Percentiles rank a stretch among this genome's conserved stretches.
Conservation (phyloP, 2,888 invertebrate genomes). For the Mallateleia sp. region DNA sequence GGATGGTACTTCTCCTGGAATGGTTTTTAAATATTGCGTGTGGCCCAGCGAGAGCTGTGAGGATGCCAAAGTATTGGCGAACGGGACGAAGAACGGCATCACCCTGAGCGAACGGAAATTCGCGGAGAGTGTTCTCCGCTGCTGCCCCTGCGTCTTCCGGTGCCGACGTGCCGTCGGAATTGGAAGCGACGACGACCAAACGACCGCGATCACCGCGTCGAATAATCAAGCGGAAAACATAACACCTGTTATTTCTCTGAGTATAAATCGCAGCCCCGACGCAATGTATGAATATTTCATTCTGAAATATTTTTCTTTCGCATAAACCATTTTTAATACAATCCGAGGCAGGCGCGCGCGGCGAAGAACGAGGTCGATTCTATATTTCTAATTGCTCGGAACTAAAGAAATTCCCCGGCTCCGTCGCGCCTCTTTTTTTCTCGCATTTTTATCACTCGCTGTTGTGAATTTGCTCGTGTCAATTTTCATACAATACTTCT, state of each 20-base stretch:
- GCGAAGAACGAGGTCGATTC: slow-evolving; percentile 68
- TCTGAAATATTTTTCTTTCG: slow-evolving; percentile 70
- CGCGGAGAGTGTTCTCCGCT: slow-evolving; percentile 84
- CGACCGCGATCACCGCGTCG: slow-evolving; percentile 75
- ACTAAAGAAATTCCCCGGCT: slow-evolving; percentile 53
- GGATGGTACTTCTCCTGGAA: slow-evolving; percentile 60
- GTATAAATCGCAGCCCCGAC: slow-evolving; percentile 82
- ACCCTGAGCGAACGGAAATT: slow-evolving; percentile 80
- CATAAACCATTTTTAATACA: slow-evolving; percentile 70
- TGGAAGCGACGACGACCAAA: slow-evolving; percentile 80
- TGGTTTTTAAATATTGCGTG: slow-evolving; percentile 87
- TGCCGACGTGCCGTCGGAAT: slow-evolving; percentile 86
- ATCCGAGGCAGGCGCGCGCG: slow-evolving; percentile 43
- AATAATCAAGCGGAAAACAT: slow-evolving; percentile 73
- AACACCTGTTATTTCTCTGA: slow-evolving; percentile 87
- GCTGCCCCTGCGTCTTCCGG: slow-evolving; percentile 88
- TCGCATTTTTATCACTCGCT: slow-evolving; percentile 47
- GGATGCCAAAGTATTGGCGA: slow-evolving; percentile 77
- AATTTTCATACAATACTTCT: slow-evolving; percentile 70
- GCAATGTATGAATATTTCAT: slow-evolving; percentile 83
- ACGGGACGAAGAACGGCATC: slow-evolving; percentile 59
- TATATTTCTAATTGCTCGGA: slow-evolving; percentile 71
- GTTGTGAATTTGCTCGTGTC: slow-evolving; percentile 71
- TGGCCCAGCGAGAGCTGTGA: slow-evolving; percentile 85
- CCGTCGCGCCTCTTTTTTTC: slow-evolving; percentile 47